Evolutionary conservation across 1,140 invertebrate genomes (phyloP).

Genomic region (Episyrphus balteatus): DNA sequence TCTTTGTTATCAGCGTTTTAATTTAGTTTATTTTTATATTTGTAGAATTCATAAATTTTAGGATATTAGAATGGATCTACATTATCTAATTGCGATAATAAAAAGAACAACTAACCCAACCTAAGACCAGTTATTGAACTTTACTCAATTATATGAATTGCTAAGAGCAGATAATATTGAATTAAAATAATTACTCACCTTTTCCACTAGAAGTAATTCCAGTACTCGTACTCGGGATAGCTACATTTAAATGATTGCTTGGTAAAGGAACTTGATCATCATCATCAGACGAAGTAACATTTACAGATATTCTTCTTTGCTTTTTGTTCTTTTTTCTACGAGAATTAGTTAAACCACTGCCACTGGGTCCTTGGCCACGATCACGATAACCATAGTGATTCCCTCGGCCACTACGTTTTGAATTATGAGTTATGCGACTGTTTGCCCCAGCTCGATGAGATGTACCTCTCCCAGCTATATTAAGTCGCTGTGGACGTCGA

Average conservation of each 20-base stretch:
- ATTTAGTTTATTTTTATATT: too few species aligned
- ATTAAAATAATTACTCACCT: conserved; percentile 4
- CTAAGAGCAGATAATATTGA: too few species aligned
- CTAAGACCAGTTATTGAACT: too few species aligned
- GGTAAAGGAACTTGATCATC: neutral
- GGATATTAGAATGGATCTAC: too few species aligned
- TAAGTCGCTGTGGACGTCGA: conserved; percentile 4
- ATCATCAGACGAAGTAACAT: conserved; percentile 3
- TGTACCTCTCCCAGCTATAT: conserved; percentile 1
- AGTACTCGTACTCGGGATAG: conserved; percentile 12
- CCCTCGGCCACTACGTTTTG: neutral
- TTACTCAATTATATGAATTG: too few species aligned
- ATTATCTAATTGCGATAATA: too few species aligned
- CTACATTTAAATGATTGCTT: conserved; percentile 2
- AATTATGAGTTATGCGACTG: neutral
- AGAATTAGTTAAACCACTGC: neutral
- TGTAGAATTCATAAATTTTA: too few species aligned
- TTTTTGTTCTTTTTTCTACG: conserved; percentile 4
- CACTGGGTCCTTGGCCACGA: too few species aligned
- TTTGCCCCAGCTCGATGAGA: neutral
- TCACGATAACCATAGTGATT: too few species aligned
- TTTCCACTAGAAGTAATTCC: conserved; percentile 14
- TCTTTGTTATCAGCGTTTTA: too few species aligned
- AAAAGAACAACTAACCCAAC: too few species aligned
- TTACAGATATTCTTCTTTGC: neutral